Base-by-base conservation (phyloP, 1,140 invertebrate genomes). In the Rhagoletis zephyria region DNA sequence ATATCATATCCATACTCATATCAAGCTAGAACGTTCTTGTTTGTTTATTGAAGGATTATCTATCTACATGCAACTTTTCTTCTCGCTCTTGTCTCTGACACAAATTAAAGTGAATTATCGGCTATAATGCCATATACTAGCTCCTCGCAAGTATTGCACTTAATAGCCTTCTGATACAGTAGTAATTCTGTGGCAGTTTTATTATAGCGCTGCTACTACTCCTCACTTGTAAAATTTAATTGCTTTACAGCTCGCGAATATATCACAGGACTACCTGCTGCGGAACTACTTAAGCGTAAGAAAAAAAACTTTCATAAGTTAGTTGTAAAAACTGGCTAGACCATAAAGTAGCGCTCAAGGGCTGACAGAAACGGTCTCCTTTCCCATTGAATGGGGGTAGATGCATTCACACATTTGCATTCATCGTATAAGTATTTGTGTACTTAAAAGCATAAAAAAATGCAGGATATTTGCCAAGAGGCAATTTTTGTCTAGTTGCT, bases 41-140 rank as follows among this genome's bases (percentile, higher is more conserved):
- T 64, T 30, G 30, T 30, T 30, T 30, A 30, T 30, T 30, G 30
- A 30, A 30, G 30, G 30, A 30, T 30, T 64, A 64, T 19, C 63
- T 64, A 40, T 30, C 12, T 16, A 5, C 12, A 51, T 81, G 42
- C n/a, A 16, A 19, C 12, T 7, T 81, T 56, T 56, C 14, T 56
- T 19, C 16, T 51, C n/a, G 1, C 51, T 42, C 5, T 56, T 81
- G 45, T 56, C 45, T 30, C 19, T 81, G 48, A 40, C 12, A 16
- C 70, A 45, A 45, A 77, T 77, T 77, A 77, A 77, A 77, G 45
- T 81, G 48, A 81, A 81, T 81, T 81, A 81, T 81, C 74, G 30
- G 74, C n/a, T 81, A 81, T 51, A 56, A 81, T 30, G 12, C n/a
- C 48, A 81, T 19, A 81, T 19, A 81, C 30, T 4, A 30, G 16